Base-by-base conservation (phyloP, 2,113 vertebrate species). In the Oryzias melastigma region DNA sequence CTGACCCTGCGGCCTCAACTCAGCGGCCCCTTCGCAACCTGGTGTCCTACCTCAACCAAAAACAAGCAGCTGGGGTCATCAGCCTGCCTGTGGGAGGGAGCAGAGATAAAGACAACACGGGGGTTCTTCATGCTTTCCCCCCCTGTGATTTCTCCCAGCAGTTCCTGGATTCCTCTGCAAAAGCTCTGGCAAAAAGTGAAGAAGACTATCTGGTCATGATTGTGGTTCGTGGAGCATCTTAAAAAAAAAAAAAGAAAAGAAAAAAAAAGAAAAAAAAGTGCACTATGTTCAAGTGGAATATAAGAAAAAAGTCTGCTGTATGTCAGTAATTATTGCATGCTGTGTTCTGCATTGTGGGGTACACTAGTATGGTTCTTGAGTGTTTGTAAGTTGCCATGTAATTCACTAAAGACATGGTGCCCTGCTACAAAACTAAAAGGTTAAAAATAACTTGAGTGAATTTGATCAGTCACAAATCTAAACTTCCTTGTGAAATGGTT, bases 151-250 rank as follows among this genome's bases (percentile, higher is more conserved):
- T 99, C 95, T 99, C 97, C 84, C 96, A 99, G 90, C 96, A 98
- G 89, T 99, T 98, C 90, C 92, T 99, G 92, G 96, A 99, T 96
- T 94, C 94, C 84, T 94, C 96, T 85, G 97, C 97, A 86, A 98
- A 97, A 93, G 94, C 94, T 65, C 83, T 99, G 92, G 96, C 96
- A 92, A 98, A 97, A 95, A 98, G 96, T 72, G 96, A 98, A 88
- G 97, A 99, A 79, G 97, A 99, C 95, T 98, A 96, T 90, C 90
- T 99, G 91, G 95, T 99, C 87, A 98, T 99, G 96, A 94, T 99
- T 92, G 98, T 99, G 89, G 97, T 99, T 67, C 95, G 97, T 57
- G 97, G 97, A 91, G 95, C 96, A 17, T 98, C 97, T 83, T 99
- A 96, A 94, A 88, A 68, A 70, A 65, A 85, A 51, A 76, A 51